Percentiles rank a stretch among this genome's conserved stretches.
These are phyloP conservation scores for Exocentrus adspersus DNA, from an alignment of 2,888 invertebrate species.

Conservation along the genomic window DNA sequence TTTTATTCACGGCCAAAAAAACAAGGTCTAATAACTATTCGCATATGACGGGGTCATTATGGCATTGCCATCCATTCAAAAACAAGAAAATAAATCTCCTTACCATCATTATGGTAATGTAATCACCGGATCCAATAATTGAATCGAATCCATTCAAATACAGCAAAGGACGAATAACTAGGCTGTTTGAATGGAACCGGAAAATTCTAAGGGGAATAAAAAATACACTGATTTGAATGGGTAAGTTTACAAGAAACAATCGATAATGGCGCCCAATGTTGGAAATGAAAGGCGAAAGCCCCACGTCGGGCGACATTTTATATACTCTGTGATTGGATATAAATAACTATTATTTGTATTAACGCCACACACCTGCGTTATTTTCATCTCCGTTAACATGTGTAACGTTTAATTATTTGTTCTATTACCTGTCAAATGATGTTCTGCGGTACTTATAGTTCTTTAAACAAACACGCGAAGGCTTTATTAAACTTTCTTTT, in stretches of 20 bases:
- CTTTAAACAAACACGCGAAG: neutral
- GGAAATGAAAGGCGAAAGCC: no score
- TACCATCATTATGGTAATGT: neutral
- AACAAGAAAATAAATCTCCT: neutral
- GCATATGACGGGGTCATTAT: neutral
- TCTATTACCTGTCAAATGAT: neutral
- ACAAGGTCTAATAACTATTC: neutral
- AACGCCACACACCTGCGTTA: neutral
- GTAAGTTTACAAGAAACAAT: no score
- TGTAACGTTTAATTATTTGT: neutral
- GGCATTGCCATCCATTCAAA: neutral
- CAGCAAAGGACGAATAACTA: neutral
- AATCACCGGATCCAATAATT: neutral
- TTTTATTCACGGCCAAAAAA: no score
- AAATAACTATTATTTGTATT: no score
- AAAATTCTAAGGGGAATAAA: no score
- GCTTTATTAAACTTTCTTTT: neutral
- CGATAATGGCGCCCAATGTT: no score
- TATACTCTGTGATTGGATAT: no score
- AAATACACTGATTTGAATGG: no score
- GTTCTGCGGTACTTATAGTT: neutral
- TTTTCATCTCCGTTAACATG: neutral
- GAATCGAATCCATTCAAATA: neutral
- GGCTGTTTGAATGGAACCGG: no score
- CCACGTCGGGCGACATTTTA: no score